Conservation (phyloP, 1,140 invertebrate species). For the Ooceraea biroi region DNA sequence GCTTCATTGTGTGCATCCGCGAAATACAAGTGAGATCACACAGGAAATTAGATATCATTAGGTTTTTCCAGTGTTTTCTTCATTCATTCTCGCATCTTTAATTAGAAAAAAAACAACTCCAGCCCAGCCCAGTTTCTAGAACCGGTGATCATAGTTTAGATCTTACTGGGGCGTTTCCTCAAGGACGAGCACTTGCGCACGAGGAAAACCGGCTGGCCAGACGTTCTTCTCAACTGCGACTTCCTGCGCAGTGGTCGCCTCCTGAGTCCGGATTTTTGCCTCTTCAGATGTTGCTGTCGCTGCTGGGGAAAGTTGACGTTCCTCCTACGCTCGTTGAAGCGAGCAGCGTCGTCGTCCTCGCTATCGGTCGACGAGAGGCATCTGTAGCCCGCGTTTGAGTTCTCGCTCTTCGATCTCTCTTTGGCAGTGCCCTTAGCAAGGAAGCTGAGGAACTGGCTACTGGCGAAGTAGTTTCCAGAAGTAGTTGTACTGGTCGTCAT, state of each 20-base stretch:
- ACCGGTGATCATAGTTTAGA: not conserved
- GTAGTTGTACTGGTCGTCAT: conserved; percentile 9
- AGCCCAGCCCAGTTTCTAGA: too few species aligned
- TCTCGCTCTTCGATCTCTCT: conserved; percentile 56
- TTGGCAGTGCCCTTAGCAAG: conserved; percentile 73
- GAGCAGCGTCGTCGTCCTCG: conserved; percentile 68
- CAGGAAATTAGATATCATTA: too few species aligned
- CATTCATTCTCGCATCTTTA: too few species aligned
- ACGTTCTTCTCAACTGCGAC: conserved; percentile 80
- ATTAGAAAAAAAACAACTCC: too few species aligned
- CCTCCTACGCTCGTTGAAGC: conserved; percentile 50
- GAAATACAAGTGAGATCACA: too few species aligned
- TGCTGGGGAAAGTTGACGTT: conserved; percentile 45
- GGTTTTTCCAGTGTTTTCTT: too few species aligned
- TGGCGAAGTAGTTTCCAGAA: conserved; percentile 82
- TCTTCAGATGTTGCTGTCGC: conserved; percentile 64
- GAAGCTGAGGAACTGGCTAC: conserved; percentile 82
- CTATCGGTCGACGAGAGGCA: conserved; percentile 81
- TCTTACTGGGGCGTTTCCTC: conserved; percentile 84
- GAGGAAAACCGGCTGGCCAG: conserved; percentile 83
- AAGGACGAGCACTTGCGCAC: conserved; percentile 83
- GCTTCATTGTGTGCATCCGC: too few species aligned
- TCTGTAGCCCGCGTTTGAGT: conserved; percentile 62
- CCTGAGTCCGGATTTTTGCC: conserved; percentile 72
- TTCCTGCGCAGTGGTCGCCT: conserved; percentile 82